Conservation (phyloP, 2,888 invertebrate species). For the Phoenoteleia sp. region DNA sequence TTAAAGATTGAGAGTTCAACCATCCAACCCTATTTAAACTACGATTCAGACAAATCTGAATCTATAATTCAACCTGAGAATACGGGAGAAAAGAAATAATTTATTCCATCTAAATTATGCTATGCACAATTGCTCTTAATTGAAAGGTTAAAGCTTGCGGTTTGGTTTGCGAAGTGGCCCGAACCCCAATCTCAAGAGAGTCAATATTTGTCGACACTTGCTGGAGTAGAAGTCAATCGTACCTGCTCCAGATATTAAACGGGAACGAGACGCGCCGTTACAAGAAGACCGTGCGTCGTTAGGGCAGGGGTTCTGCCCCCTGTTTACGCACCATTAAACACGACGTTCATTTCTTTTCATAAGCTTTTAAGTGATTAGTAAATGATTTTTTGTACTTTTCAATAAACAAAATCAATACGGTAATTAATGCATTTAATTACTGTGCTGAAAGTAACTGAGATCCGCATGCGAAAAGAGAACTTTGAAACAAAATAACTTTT, state of each 20-base stretch:
- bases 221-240: constrained; percentile 83
- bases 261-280: constrained; percentile 56
- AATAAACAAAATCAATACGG: too few species aligned
- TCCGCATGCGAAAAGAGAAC: too few species aligned
- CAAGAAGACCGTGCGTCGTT: constrained; percentile 44
- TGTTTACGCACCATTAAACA: constrained; percentile 86
- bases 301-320: constrained; percentile 62
- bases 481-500: too few species aligned
- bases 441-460: too few species aligned
- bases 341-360: constrained; percentile 83
- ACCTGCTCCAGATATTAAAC: constrained; percentile 80
- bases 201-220: constrained; percentile 85
- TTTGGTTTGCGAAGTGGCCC: constrained; percentile 58
- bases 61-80: too few species aligned
- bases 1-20: too few species aligned
- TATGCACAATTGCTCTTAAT: constrained; percentile 63
- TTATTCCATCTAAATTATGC: constrained; percentile 12
- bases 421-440: too few species aligned
- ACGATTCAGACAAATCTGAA: too few species aligned
- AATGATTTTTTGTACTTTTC: too few species aligned
- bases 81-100: constrained; percentile 29
- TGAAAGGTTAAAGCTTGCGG: constrained; percentile 61
- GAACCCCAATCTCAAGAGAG: constrained; percentile 82
- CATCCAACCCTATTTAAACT: too few species aligned
- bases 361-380: too few species aligned